These are phyloP conservation scores for Tupaia chinensis DNA, from an alignment of 2,113 vertebrate genomes.

Conservation along the genomic window DNA sequence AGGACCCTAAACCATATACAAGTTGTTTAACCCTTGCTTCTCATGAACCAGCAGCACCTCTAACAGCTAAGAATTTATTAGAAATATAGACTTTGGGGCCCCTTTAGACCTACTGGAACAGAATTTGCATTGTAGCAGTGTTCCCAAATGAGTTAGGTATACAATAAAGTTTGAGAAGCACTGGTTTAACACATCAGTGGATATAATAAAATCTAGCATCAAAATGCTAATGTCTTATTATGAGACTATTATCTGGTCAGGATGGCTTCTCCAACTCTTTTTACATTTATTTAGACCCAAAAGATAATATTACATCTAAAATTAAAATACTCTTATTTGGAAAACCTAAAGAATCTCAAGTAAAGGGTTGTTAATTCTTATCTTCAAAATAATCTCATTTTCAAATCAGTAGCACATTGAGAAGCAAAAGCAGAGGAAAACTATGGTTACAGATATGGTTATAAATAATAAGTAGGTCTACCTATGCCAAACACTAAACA, in stretches of 20 bases:
- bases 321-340: slow-evolving; percentile 46
- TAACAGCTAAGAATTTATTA: not conserved
- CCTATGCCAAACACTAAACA: slow-evolving; percentile 34
- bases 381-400: slow-evolving; percentile 62
- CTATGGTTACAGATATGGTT: not conserved
- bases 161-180: slow-evolving; percentile 27
- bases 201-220: slow-evolving; percentile 37
- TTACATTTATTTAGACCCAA: slow-evolving; percentile 52
- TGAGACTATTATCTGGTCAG: slow-evolving; percentile 18
- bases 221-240: slow-evolving; percentile 56
- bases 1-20: not conserved
- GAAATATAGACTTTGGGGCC: not conserved
- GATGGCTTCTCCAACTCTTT: not conserved
- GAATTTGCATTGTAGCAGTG: slow-evolving; percentile 25
- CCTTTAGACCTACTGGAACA: slow-evolving; percentile 5
- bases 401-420: slow-evolving; percentile 45
- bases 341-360: slow-evolving; percentile 12
- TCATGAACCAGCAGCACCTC: not conserved
- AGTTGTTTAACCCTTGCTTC: not conserved
- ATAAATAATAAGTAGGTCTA: slow-evolving; percentile 23
- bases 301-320: slow-evolving; percentile 36
- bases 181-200: not conserved
- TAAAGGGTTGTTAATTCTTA: slow-evolving; percentile 35
- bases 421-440: slow-evolving; percentile 46
- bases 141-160: not conserved